These are phyloP conservation scores for Tragelaphus scriptus DNA, from an alignment of 2,113 vertebrate species.

Conservation along the genomic window DNA sequence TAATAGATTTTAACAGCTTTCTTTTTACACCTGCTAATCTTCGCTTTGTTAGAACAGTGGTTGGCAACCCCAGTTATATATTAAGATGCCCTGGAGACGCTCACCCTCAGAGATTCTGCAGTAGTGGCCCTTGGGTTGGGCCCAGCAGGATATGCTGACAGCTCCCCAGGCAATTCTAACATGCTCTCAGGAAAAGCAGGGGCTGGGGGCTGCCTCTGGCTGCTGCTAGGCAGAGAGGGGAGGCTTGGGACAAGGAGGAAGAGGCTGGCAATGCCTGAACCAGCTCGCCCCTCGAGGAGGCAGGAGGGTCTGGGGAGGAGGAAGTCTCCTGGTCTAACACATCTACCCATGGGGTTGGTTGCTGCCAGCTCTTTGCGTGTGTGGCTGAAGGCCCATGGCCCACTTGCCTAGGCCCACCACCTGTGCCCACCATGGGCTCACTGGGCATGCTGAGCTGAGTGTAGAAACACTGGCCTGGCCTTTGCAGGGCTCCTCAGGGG, in stretches of 20 bases:
- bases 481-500: not conserved
- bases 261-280: too few relatives aligned
- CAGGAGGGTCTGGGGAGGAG: not conserved
- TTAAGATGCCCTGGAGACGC: not conserved
- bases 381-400: not conserved
- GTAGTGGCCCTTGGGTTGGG: not conserved
- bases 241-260: not conserved
- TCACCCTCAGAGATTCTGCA: not conserved
- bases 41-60: not conserved
- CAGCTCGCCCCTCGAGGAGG: too few relatives aligned
- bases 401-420: not conserved
- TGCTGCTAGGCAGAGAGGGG: not conserved
- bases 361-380: not conserved
- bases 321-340: not conserved
- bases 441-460: not conserved
- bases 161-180: not conserved
- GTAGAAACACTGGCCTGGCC: too few relatives aligned
- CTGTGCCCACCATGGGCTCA: rapidly evolving
- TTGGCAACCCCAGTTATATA: not conserved
- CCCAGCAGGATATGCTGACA: not conserved
- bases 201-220: not conserved
- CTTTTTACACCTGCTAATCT: not conserved
- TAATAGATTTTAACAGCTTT: not conserved
- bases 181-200: not conserved
- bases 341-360: rapidly evolving